phyloP scores from a whole-genome alignment of 2,888 invertebrate species.

The Belgica antarctica region DNA sequence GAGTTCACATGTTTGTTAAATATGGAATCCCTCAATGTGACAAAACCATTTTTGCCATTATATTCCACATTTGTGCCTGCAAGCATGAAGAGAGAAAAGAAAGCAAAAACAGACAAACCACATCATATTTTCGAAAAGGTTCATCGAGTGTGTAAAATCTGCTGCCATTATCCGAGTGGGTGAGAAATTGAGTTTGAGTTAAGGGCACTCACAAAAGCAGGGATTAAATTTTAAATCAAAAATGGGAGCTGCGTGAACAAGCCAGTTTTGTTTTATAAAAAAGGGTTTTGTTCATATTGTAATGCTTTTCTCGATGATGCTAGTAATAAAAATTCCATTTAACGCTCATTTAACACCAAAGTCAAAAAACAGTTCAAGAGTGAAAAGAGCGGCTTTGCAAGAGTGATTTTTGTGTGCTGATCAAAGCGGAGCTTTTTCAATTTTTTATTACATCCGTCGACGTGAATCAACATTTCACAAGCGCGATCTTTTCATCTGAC shows the following conservation, averaged over 20 bases:
- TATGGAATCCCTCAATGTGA: slow-evolving; percentile 28
- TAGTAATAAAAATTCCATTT: slow-evolving; percentile 35
- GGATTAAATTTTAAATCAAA: slow-evolving; percentile 1
- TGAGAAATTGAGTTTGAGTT: too few relatives aligned
- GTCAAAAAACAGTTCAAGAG: too few relatives aligned
- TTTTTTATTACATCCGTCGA: slow-evolving; percentile 21
- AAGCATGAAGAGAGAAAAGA: neutral
- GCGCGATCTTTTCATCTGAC: too few relatives aligned
- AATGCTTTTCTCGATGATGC: slow-evolving; percentile 12
- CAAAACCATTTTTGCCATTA: slow-evolving; percentile 43
- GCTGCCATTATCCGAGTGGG: neutral
- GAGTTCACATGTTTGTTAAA: neutral
- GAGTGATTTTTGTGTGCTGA: slow-evolving; percentile 8
- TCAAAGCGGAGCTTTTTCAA: slow-evolving; percentile 1
- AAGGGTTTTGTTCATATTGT: slow-evolving; percentile 23
- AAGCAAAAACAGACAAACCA: slow-evolving; percentile 31
- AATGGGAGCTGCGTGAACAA: slow-evolving; percentile 37
- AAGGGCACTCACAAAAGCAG: neutral
- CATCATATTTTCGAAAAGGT: slow-evolving; percentile 38
- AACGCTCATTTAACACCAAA: slow-evolving; percentile 16
- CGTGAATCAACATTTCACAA: neutral
- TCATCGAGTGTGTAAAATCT: slow-evolving; percentile 31
- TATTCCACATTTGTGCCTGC: slow-evolving; percentile 10
- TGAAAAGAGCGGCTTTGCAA: neutral
- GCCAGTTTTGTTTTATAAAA: slow-evolving; percentile 30